Base-by-base conservation (phyloP, 2,888 invertebrate species). In the Zelleria hepariella region DNA sequence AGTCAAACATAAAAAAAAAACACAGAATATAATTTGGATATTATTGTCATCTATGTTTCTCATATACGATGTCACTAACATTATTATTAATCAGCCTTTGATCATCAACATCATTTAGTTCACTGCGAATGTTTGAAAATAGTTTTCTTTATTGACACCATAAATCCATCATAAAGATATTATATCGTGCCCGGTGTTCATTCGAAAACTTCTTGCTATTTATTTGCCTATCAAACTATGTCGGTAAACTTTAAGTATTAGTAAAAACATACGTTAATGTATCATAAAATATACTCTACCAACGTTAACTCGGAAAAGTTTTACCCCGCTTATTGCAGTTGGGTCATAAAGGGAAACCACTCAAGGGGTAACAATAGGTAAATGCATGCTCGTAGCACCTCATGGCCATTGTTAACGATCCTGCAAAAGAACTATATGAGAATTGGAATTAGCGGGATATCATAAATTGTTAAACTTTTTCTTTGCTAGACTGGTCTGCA, bases 281-380 rank as follows among this genome's bases (percentile, higher is more conserved):
- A 27, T 26, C 60, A 60, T 62, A 62, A 55, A 55, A 27, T 21
- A 62, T 57, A 10, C 21, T 59, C 57, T 59, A 42, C 32, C 32
- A 58, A 59, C 61, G 62, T 61, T 59, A 61, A 60, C 32, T 25
- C 52, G 58, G 58, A 59, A 58, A 61, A 59, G 20, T 55, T 27
- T 27, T 27, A 32, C 54, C n/a, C 25, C 24, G 8, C 32, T 51
- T 51, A 20, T 20, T 8, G 6, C 4, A 42, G 15, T 42, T 15
- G 32, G 32, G 32, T 15, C 32, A 42, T 42, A 42, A 42, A 42
- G 32, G 15, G 32, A 32, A 32, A 42, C 32, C 32, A 42, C 32
- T 42, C 32, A 42, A 10, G 15, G 32, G 32, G 32, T 42, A 42
- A 42, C 32, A 10, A 53, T 53, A 53, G 53, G 24, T 53, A 53